These are phyloP conservation scores for Halcyon chelicuti DNA, from an alignment of 2,797 vertebrate genomes.

Conservation along the genomic window DNA sequence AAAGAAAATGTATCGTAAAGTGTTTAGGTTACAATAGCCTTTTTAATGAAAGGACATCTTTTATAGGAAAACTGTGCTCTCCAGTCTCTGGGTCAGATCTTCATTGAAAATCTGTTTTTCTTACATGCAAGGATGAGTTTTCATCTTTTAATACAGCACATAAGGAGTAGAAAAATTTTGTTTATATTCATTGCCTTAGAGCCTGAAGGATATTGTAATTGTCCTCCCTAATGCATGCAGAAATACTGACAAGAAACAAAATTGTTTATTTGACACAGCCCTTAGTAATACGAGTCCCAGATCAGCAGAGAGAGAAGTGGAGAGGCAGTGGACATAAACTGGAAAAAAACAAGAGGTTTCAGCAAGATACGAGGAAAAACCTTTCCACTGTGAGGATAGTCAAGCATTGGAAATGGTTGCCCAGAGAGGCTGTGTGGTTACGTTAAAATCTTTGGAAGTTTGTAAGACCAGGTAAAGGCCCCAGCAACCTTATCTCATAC, in stretches of 20 bases:
- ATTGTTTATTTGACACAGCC: neutral
- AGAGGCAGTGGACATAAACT: neutral
- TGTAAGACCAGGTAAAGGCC: neutral
- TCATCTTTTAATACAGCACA: constrained; percentile 19
- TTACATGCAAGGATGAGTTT: constrained; percentile 8
- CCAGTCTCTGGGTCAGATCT: constrained; percentile 10
- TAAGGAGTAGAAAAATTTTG: neutral
- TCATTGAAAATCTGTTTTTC: constrained; percentile 45
- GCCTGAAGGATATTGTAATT: neutral
- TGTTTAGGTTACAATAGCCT: constrained; percentile 46
- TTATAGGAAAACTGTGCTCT: constrained; percentile 15
- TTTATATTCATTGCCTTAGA: neutral
- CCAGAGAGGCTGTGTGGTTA: neutral
- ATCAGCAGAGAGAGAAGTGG: neutral
- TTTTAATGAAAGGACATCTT: constrained; percentile 47
- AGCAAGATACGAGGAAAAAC: neutral
- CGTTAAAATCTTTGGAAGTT: neutral
- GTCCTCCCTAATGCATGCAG: neutral
- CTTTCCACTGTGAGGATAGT: neutral
- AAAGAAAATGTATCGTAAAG: constrained; percentile 38
- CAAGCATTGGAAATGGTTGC: neutral
- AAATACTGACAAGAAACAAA: neutral
- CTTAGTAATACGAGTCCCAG: neutral
- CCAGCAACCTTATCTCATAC: neutral
- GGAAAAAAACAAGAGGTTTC: neutral